Evolutionary conservation across 2,113 vertebrate genomes (phyloP).

Genomic region (Neopipo cinnamomea): DNA sequence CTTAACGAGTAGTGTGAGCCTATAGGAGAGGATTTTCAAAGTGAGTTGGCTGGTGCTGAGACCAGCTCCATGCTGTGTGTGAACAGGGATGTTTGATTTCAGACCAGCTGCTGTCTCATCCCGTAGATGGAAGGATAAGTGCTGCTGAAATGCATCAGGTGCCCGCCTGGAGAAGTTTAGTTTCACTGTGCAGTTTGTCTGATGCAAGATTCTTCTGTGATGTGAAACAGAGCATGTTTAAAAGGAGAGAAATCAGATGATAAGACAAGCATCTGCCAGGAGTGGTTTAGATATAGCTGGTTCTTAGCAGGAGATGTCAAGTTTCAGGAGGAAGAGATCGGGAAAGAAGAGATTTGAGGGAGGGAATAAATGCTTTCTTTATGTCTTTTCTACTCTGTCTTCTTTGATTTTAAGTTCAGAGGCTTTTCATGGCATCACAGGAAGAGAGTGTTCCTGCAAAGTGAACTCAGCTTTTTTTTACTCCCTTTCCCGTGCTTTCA

Average conservation of each 20-base stretch:
- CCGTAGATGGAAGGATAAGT: too few species aligned
- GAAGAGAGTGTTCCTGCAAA: not conserved
- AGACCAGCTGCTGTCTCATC: not conserved
- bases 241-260: not conserved
- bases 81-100: not conserved
- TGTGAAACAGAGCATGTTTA: not conserved
- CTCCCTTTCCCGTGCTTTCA: not conserved
- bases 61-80: not conserved
- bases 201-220: not conserved
- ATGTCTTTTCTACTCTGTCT: rapidly evolving
- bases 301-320: not conserved
- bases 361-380: not conserved
- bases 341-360: not conserved
- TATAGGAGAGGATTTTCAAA: not conserved
- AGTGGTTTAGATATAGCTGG: not conserved
- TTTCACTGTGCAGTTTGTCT: not conserved
- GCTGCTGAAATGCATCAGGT: not conserved
- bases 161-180: not conserved
- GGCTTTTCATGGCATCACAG: not conserved
- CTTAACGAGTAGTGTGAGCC: rapidly evolving
- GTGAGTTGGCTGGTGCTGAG: not conserved
- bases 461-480: not conserved
- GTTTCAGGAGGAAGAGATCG: not conserved
- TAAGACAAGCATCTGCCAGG: not conserved
- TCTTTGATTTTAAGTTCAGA: not conserved